Percentiles rank a stretch among this genome's conserved stretches.
Conservation (phyloP, 2,113 vertebrate species). For the Oncorhynchus tshawytscha region DNA sequence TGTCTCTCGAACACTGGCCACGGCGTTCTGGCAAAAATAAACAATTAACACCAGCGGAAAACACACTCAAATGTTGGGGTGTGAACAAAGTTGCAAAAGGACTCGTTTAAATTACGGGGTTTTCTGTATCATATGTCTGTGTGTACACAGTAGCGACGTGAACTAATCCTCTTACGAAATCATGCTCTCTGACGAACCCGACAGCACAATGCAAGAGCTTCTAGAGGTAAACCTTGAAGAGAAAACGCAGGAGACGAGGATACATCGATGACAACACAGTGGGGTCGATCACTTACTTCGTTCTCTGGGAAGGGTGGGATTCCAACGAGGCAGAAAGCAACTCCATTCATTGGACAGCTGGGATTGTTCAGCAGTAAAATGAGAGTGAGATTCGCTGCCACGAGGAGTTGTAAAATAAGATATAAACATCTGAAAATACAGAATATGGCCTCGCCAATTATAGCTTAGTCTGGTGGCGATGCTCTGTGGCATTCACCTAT, state of each 20-base stretch:
- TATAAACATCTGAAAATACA: constrained; percentile 6
- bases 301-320: constrained; percentile 85
- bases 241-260: not conserved
- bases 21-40: not conserved
- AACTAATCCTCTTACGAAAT: constrained; percentile 75
- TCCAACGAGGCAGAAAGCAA: constrained; percentile 97
- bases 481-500: constrained; percentile 34
- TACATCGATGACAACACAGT: constrained; percentile 11
- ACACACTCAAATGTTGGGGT: not conserved
- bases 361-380: constrained; percentile 52
- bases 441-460: constrained; percentile 25
- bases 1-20: not conserved
- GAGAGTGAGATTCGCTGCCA: constrained; percentile 46
- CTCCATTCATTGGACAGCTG: constrained; percentile 93
- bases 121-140: constrained; percentile 34
- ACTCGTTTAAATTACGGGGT: constrained; percentile 14
- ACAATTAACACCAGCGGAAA: not conserved
- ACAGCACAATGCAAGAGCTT: not conserved
- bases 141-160: constrained; percentile 52
- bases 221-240: not conserved
- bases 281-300: constrained; percentile 69
- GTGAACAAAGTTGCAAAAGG: constrained; percentile 1
- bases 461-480: constrained; percentile 26
- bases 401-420: constrained; percentile 24
- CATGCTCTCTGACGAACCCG: constrained; percentile 63